Evolutionary conservation across 2,797 vertebrate species (phyloP), one percentile per base, ranked within the genome.

Genomic region (Etheostoma nigrum): DNA sequence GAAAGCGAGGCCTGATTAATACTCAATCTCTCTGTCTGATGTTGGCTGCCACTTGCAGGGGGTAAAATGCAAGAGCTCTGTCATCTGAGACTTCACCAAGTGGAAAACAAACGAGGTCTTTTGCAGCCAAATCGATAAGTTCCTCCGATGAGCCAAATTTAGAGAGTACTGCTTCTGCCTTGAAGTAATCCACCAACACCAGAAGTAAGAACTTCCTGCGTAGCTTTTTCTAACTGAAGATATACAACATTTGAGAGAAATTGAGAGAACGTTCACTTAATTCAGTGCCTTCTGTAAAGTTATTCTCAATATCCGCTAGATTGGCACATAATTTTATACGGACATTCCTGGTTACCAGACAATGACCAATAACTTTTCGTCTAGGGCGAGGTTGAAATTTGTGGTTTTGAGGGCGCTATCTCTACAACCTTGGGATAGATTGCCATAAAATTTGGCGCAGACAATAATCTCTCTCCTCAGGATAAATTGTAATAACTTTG

Each of bases 31-130:
- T 82, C 75, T 42, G 74, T 88, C 85, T 86, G 68, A 85, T 81
- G 68, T 77, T 81, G 82, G 83, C 88, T 84, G 91, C 79, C 89
- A 89, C 78, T 92, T 73, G 77, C 62, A 36, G 80, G 74, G 84
- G 82, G 81, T 83, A 86, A 88, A 87, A 91, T 81, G 84, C 70
- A 62, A 81, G 80, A 67, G 9, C 72, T 90, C 78, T 84, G 86
- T 93, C 89, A 92, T 88, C 78, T 63, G 86, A 90, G 83, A 89
- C 86, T 79, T 79, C 82, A 80, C 74, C 82, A 71, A 76, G 75
- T 76, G 82, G 71, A 79, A 90, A 89, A 92, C 87, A 89, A 92
- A 93, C 68, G 61, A 92, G 85, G 81, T 82, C 82, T 89, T 90
- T 72, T 79, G 72, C 53, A 53, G 84, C 82, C 72, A 51, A 87